phyloP scores from a whole-genome alignment of 2,888 invertebrate species.

The Drosophila testacea region DNA sequence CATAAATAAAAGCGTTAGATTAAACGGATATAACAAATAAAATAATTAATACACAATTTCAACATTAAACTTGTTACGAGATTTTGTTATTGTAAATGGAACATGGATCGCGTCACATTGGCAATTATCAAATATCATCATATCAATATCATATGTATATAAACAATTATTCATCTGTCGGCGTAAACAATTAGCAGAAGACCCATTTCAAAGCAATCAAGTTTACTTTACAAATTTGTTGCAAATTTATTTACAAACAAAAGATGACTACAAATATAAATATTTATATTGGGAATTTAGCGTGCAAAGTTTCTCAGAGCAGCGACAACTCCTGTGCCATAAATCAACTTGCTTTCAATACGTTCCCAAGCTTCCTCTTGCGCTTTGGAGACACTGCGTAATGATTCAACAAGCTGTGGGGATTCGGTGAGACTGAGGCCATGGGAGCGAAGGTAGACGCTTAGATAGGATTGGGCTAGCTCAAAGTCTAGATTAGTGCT shows the following conservation, averaged over 20 bases:
- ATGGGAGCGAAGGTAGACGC: conserved; percentile 93
- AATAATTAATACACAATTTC: conserved; percentile 78
- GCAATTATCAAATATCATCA: background rate
- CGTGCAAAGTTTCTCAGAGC: conserved; percentile 88
- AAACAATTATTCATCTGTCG: background rate
- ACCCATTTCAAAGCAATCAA: too few species aligned
- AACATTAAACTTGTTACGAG: conserved; percentile 30
- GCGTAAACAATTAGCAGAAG: background rate
- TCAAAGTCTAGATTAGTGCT: conserved; percentile 93
- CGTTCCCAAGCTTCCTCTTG: conserved; percentile 89
- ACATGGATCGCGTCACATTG: background rate
- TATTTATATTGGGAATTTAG: conserved; percentile 48
- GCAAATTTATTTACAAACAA: conserved; percentile 47
- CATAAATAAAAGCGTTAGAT: conserved; percentile 79
- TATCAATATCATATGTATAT: background rate
- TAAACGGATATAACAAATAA: conserved; percentile 79
- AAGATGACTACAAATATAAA: conserved; percentile 30
- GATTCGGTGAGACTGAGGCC: conserved; percentile 87
- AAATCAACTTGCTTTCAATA: conserved; percentile 89
- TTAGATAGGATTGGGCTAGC: conserved; percentile 94
- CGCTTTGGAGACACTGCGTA: conserved; percentile 87
- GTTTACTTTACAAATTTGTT: conserved; percentile 19
- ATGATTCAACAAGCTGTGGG: conserved; percentile 86
- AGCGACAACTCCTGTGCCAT: conserved; percentile 91
- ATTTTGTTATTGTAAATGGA: background rate